phyloP scores from a whole-genome alignment of 2,888 invertebrate genomes.

The Limnephilus lunatus region DNA sequence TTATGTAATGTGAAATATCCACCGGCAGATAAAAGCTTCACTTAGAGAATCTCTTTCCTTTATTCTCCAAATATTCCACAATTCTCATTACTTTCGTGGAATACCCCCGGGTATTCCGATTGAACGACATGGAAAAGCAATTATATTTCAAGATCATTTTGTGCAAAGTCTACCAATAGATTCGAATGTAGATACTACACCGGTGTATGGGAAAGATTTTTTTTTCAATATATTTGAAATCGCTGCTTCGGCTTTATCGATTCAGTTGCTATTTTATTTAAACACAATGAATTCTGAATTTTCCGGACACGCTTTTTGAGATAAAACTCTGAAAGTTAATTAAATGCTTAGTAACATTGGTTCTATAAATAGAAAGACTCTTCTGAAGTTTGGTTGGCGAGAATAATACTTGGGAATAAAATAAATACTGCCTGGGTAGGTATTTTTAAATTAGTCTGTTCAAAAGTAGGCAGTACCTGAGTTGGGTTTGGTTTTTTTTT shows the following conservation, averaged over 20 bases:
- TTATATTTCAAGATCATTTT: slow-evolving; percentile 54
- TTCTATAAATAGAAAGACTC: too few relatives aligned
- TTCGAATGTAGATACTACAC: background rate
- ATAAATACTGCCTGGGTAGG: too few relatives aligned
- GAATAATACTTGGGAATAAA: too few relatives aligned
- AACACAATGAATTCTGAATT: background rate
- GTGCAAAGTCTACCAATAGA: slow-evolving; percentile 29
- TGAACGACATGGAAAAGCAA: slow-evolving; percentile 54
- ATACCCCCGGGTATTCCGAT: slow-evolving; percentile 45
- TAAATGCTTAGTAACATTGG: background rate
- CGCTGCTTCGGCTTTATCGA: background rate
- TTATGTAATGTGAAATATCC: slow-evolving; percentile 11
- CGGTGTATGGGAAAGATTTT: background rate
- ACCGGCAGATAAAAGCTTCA: slow-evolving; percentile 21
- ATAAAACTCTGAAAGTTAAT: background rate
- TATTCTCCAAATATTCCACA: slow-evolving; percentile 35
- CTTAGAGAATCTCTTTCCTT: slow-evolving; percentile 19
- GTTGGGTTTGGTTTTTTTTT: background rate
- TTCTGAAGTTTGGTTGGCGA: too few relatives aligned
- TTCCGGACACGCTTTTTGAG: background rate
- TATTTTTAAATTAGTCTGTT: too few relatives aligned
- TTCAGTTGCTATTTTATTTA: background rate
- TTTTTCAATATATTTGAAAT: slow-evolving; percentile 22
- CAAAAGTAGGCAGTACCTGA: too few relatives aligned
- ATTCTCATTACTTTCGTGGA: slow-evolving; percentile 40